Base-by-base conservation (phyloP, 1,140 invertebrate species). In the Papilio aristodemus region DNA sequence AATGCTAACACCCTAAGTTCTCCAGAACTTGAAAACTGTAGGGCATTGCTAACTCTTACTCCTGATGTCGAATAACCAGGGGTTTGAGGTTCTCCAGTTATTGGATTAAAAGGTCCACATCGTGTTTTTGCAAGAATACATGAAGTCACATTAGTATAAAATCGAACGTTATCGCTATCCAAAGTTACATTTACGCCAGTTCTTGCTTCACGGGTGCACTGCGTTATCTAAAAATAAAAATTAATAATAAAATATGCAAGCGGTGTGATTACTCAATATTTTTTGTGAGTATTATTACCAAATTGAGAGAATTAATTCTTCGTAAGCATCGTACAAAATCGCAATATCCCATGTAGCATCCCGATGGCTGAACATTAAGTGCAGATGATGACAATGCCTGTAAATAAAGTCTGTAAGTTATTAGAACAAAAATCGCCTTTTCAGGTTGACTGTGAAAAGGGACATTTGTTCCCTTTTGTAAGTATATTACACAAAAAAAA, bases 81-180 rank as follows among this genome's bases (percentile, higher is more conserved):
- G 32, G 86, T 85, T 86, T 93, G 93, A n/a, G 88, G 79, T 68
- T 93, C 91, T n/a, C 93, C 93, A 0, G 92, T 93, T 62, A 93
- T 93, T 17, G 93, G 93, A 84, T 93, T 93, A 77, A 88, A 93
- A 3, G 79, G 80, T 64, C 91, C 86, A 81, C 93, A 93, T 70
- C 93, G 79, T 7, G 92, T 77, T 74, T 90, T 92, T 4, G 93
- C 92, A 11, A 93, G 78, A 68, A 93, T 90, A 78, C 93, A 93
- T 36, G 92, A 92, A 7, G 93, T 93, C 36, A 93, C 91, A 77
- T 93, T 93, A 39, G 90, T 93, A 71, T 86, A 93, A 74, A 92
- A 92, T 59, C 85, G 78, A 7, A 93, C 84, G 73, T 93, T 93
- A 66, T 93, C 91, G 17, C 74, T 79, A 81, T 92, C 91, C 22